Base-by-base conservation (phyloP, 2,888 invertebrate genomes). In the Neoaliturus tenellus region DNA sequence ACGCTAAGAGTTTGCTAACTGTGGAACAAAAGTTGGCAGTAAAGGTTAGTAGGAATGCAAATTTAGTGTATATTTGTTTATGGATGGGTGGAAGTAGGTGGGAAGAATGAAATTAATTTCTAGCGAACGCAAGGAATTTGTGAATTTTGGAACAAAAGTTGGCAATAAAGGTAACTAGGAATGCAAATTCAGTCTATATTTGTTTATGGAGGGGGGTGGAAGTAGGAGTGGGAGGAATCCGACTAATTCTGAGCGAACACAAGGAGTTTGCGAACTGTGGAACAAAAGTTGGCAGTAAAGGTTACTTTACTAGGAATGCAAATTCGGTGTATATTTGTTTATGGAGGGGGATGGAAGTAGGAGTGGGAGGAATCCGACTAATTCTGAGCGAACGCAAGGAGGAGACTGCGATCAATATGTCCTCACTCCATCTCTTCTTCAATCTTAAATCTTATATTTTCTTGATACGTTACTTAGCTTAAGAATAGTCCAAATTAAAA, bases 381-480 rank as follows among this genome's bases (percentile, higher is more conserved):
- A 75, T 75, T 75, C 75, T 48, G 48, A 75, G 75, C 75, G 75
- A 75, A 69, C 67, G 44, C 75, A 75, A 75, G 75, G 75, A 75
- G 69, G 44, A 75, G 75, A 48, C 75, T 25, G 44, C 75, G 75
- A 75, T 75, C 75, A 75, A 75, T 75, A 75, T 75, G 44, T 48
- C 75, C 41, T 44, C 75, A 41, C 75, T 44, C 75, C 48, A 41
- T 75, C 75, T 48, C 44, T 75, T 48, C 25, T 75, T 48, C 25
- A 39, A 35, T 69, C 75, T 75, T 75, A 75, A 75, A 75, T 75
- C 75, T 75, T 75, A 75, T 48, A 75, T 48, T 75, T 75, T 39
- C 48, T 39, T 28, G 71, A 62, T 31, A 62, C 28, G 62, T 12
- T 28, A 62, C 12, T 62, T 31, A 14, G 8, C 28, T 62, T 62